A percentile compares a stretch with the other conserved stretches of the same genome.
Conservation (phyloP, 2,797 vertebrate species). For the Lithobates sylvaticus region DNA sequence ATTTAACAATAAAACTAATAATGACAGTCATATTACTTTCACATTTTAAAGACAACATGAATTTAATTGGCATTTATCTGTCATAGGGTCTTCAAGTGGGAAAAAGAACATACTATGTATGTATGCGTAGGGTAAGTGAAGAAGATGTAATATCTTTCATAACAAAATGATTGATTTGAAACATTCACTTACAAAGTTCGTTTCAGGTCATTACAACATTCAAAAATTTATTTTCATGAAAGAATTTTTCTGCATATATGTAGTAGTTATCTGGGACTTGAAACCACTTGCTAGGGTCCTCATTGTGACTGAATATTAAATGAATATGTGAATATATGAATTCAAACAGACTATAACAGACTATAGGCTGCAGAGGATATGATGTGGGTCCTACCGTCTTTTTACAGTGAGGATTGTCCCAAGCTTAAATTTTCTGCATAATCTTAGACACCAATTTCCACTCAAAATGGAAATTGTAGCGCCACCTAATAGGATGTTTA, state of each 20-base stretch:
- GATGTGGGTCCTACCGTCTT: too few relatives aligned
- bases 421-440: too few relatives aligned
- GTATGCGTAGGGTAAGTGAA: not conserved
- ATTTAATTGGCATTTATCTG: conserved; percentile 55
- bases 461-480: too few relatives aligned
- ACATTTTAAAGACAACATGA: conserved; percentile 69
- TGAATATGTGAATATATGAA: too few relatives aligned
- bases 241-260: not conserved
- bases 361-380: too few relatives aligned
- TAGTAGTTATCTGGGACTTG: not conserved
- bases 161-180: not conserved
- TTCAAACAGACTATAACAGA: too few relatives aligned
- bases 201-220: not conserved
- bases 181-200: not conserved
- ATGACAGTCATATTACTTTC: conserved; percentile 73
- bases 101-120: conserved; percentile 9
- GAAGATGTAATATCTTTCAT: not conserved
- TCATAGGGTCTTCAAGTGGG: not conserved
- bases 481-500: too few relatives aligned
- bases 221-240: not conserved
- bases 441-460: too few relatives aligned
- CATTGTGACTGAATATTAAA: too few relatives aligned
- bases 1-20: conserved; percentile 78
- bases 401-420: too few relatives aligned
- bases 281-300: not conserved